Evolutionary conservation across 2,888 invertebrate species (phyloP), one percentile per base, ranked within the genome.

Genomic region (Cerceris rybyensis): DNA sequence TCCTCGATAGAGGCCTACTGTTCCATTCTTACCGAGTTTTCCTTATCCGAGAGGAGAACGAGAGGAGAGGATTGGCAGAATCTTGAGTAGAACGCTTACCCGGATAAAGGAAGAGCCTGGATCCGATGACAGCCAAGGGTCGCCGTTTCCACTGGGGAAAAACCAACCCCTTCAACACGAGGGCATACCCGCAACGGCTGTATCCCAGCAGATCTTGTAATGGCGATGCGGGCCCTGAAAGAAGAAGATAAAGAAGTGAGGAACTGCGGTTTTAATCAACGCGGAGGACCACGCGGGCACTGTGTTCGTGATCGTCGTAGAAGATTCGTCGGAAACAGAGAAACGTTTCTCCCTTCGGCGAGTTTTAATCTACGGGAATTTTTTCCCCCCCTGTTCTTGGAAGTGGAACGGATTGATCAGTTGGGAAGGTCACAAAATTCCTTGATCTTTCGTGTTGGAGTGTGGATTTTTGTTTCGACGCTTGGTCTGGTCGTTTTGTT

Each of bases 141-240:
- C 95, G 93, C 67, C 94, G 93, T 89, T 94, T 94, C 95, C 95
- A 95, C 89, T 95, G 95, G 52, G 95, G 95, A 84, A 95, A 95
- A 61, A 95, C 95, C 82, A 95, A 93, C 59, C 95, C 95, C 90
- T 95, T 95, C 64, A 95, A 91, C 59, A 95, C 93, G 82, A 94
- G 93, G 59, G 93, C 91, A 77, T 91, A 89, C 39, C 93, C 94
- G 81, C 93, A 93, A 80, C 92, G 92, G 59, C 91, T 93, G 83
- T 92, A 92, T 54, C 93, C 93, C 14, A 83, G 86, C 59, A 95
- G 91, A 70, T 94, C 94, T 41, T 94, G 93, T 67, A 94, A 93
- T 2, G 93, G 93, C 0, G 93, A 93, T 28, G 94, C 93, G 17
- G 95, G 95, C 8, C 95, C 95, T 92, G 85, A 55, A 69, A 49